phyloP scores from a whole-genome alignment of 2,888 invertebrate species.

The Lottia scabra region DNA sequence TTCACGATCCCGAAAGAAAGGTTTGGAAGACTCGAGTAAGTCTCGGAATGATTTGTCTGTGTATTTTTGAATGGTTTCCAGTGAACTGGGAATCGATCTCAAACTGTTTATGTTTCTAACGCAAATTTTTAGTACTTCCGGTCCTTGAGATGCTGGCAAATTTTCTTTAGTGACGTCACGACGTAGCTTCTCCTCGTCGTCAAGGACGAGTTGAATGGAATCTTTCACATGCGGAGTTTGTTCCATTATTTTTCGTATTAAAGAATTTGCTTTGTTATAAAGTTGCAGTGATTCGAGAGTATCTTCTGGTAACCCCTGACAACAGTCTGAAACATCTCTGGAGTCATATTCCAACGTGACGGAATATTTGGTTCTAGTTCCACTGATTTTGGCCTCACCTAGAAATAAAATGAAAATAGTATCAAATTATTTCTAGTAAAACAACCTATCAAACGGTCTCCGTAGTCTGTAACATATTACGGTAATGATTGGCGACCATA shows the following conservation, averaged over 20 bases:
- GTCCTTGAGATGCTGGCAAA: slow-evolving; percentile 36
- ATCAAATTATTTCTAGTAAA: too few species aligned
- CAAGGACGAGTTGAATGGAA: slow-evolving; percentile 43
- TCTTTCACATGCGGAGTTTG: slow-evolving; percentile 43
- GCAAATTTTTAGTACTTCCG: slow-evolving; percentile 43
- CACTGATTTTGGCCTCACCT: slow-evolving; percentile 47
- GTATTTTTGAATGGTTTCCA: slow-evolving; percentile 47
- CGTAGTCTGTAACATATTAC: background rate
- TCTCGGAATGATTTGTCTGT: slow-evolving; percentile 38
- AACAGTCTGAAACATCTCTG: slow-evolving; percentile 40
- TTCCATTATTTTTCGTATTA: slow-evolving; percentile 44
- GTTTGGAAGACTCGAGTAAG: background rate
- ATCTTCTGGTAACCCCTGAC: slow-evolving; percentile 42
- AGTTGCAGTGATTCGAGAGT: slow-evolving; percentile 42
- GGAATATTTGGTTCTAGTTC: slow-evolving; percentile 44
- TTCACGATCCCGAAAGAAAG: background rate
- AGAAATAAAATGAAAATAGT: slow-evolving; percentile 2
- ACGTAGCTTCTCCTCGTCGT: slow-evolving; percentile 46
- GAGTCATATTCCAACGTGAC: slow-evolving; percentile 43
- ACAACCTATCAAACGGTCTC: too few species aligned
- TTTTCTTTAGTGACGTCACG: slow-evolving; percentile 49
- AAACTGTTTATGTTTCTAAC: slow-evolving; percentile 49
- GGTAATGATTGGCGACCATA: too few species aligned
- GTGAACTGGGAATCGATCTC: slow-evolving; percentile 38
- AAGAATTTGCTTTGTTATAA: slow-evolving; percentile 47